phyloP scores from a whole-genome alignment of 2,797 vertebrate genomes.

The Pipistrellus kuhlii region DNA sequence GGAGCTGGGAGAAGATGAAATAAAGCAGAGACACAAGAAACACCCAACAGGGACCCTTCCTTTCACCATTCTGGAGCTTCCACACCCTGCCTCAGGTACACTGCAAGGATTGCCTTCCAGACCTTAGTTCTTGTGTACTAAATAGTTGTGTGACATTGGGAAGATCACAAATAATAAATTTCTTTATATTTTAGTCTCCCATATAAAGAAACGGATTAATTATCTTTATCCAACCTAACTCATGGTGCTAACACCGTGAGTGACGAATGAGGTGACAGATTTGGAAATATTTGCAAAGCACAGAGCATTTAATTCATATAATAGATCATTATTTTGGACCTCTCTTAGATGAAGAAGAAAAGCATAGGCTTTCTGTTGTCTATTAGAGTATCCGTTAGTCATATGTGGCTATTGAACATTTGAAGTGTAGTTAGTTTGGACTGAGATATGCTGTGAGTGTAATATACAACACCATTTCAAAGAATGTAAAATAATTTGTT shows the following conservation, averaged over 20 bases:
- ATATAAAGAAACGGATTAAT: background rate
- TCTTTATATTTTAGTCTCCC: slow-evolving; percentile 18
- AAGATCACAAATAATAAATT: background rate
- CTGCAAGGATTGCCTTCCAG: background rate
- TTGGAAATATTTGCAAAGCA: slow-evolving; percentile 34
- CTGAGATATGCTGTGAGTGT: background rate
- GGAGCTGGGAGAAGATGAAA: background rate
- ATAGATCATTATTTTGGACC: background rate
- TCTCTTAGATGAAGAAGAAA: slow-evolving; percentile 30
- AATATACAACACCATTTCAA: slow-evolving; percentile 31
- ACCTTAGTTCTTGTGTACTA: background rate
- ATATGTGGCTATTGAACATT: background rate
- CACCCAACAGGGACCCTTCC: background rate
- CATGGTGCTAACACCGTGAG: slow-evolving; percentile 13
- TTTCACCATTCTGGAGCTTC: background rate
- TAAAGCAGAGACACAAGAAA: slow-evolving; percentile 3
- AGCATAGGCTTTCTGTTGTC: background rate
- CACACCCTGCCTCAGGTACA: background rate
- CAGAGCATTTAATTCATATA: background rate
- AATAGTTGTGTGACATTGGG: background rate
- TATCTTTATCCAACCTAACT: slow-evolving; percentile 11
- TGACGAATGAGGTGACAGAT: background rate
- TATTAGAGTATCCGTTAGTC: background rate
- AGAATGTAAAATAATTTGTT: background rate
- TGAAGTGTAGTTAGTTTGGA: background rate